Conservation (phyloP, 2,888 invertebrate species). For the Galeruca laticollis region DNA sequence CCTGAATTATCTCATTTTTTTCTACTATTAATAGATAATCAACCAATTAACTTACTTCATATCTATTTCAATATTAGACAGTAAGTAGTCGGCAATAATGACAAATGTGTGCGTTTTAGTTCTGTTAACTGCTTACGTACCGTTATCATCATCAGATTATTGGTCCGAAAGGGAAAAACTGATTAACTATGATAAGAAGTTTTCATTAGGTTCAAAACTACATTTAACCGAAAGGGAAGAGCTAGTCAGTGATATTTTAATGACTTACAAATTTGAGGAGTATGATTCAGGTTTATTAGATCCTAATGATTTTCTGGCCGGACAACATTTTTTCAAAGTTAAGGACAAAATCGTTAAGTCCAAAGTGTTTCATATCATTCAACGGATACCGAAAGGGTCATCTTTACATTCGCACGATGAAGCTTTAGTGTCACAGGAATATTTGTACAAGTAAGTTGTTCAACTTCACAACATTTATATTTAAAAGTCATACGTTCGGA, state of each 20-base stretch:
- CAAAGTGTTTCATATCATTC: constrained; percentile 75
- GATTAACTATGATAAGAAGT: constrained; percentile 44
- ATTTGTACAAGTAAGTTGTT: constrained; percentile 64
- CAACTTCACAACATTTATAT: too few relatives aligned
- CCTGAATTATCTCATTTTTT: background rate
- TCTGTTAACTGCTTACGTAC: background rate
- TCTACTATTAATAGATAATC: constrained; percentile 3
- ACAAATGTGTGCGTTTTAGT: background rate
- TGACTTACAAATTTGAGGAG: constrained; percentile 57
- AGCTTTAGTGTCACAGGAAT: constrained; percentile 73
- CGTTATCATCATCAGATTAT: constrained; percentile 41
- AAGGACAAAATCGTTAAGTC: constrained; percentile 72
- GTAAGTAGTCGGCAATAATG: background rate
- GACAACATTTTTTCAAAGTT: constrained; percentile 75
- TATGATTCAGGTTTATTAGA: constrained; percentile 56
- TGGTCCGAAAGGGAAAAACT: constrained; percentile 51
- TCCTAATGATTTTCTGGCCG: constrained; percentile 70
- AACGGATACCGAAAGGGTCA: constrained; percentile 81
- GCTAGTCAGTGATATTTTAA: constrained; percentile 57
- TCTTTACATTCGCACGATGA: constrained; percentile 77
- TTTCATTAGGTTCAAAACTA: constrained; percentile 49
- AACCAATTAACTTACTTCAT: background rate
- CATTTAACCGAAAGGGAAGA: constrained; percentile 62
- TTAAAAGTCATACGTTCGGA: constrained; percentile 62
- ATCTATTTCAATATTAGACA: background rate